Conservation (phyloP, 2,113 vertebrate genomes). For the Nesoenas mayeri region DNA sequence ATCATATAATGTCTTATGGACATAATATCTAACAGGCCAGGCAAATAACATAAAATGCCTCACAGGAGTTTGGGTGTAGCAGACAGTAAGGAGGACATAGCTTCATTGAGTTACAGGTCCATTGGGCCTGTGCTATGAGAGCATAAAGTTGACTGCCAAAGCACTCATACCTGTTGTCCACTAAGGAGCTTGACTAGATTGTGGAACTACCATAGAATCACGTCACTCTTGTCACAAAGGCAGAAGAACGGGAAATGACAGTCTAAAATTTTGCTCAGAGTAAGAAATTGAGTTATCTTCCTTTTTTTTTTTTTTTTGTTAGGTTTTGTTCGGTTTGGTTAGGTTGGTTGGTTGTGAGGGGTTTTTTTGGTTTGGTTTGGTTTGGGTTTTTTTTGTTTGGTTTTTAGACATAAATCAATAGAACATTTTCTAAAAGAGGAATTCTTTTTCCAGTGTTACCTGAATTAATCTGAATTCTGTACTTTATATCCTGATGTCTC, state of each 20-base stretch:
- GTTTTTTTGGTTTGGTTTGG: not conserved
- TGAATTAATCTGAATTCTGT: not conserved
- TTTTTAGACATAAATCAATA: not conserved
- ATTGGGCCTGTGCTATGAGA: not conserved
- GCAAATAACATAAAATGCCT: not conserved
- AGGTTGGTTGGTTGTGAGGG: not conserved
- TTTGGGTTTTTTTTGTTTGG: too few relatives aligned
- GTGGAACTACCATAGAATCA: accelerated
- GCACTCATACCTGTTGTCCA: not conserved
- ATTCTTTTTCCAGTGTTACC: not conserved
- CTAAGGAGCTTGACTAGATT: not conserved
- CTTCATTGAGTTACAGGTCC: not conserved
- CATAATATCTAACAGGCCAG: not conserved
- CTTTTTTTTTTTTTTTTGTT: not conserved
- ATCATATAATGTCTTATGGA: not conserved
- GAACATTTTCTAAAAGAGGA: not conserved
- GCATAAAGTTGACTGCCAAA: not conserved
- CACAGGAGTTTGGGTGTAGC: not conserved
- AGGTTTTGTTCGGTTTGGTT: not conserved
- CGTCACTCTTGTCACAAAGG: not conserved
- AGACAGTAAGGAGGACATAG: accelerated
- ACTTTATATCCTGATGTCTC: not conserved
- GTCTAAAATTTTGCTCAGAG: not conserved
- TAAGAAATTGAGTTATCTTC: not conserved
- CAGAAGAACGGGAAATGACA: not conserved